Percentiles rank a stretch among this genome's conserved stretches.
phyloP scores from a whole-genome alignment of 2,113 vertebrate species.

The Puma concolor region DNA sequence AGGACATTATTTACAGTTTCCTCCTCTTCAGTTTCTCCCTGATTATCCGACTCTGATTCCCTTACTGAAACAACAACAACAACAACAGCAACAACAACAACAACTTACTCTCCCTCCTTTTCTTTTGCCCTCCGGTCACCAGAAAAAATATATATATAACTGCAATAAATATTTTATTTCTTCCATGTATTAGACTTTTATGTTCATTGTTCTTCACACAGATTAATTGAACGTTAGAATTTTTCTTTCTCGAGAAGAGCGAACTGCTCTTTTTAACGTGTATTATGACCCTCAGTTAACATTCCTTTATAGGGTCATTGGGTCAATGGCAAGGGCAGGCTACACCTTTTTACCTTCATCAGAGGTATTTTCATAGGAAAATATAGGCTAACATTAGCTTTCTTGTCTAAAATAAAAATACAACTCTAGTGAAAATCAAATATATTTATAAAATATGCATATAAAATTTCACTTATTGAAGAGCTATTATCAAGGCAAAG shows the following conservation, averaged over 20 bases:
- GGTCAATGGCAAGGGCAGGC: neutral
- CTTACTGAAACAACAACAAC: neutral
- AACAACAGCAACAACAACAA: too few species aligned
- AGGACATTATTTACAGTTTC: neutral
- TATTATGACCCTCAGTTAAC: neutral
- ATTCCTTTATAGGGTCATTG: neutral
- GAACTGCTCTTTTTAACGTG: neutral
- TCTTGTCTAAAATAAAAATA: neutral
- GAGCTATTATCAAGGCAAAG: slow-evolving; percentile 23
- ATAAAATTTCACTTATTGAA: neutral
- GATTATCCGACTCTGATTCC: neutral
- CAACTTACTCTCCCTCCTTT: neutral
- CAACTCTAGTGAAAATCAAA: slow-evolving; percentile 59
- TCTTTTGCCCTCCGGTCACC: neutral
- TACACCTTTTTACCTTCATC: neutral
- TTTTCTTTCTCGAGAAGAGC: neutral
- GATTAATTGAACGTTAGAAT: neutral
- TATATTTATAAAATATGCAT: slow-evolving; percentile 67
- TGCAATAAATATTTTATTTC: slow-evolving; percentile 19
- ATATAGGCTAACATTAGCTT: neutral
- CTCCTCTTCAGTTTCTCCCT: neutral
- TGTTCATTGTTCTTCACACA: neutral
- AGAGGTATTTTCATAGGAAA: slow-evolving; percentile 15
- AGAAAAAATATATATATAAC: neutral
- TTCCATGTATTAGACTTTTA: neutral